Base-by-base conservation (phyloP, 1,140 invertebrate species). In the Brachionus manjavacas region DNA sequence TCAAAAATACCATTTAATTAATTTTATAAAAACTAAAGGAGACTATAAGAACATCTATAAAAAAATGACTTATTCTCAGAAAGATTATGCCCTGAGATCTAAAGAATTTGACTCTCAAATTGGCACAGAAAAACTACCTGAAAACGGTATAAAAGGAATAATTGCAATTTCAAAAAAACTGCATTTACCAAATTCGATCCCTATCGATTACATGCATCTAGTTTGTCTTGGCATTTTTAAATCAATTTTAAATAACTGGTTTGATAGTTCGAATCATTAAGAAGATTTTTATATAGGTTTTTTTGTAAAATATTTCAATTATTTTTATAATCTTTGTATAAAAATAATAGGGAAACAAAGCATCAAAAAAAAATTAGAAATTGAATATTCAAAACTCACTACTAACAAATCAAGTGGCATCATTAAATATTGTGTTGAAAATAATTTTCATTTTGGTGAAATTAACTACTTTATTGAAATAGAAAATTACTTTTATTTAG, bases 141-240 rank as follows among this genome's bases (percentile, higher is more conserved):
- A 39, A 39, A 35, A 72, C 31, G 35, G 68, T 16, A 35, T 72
- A 16, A 39, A 39, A 35, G 68, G 68, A 39, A 72, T 12, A 39
- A 20, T 41, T 16, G 6, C 7, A 72, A 72, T 72, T n/a, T 35
- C 68, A 1, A 39, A 72, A n/a, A 72, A 39, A 16, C n/a, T 39
- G n/a, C 12, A 3, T 35, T 35, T 72, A 39, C 68, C 68, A 23
- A 41, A 72, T 72, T 35, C 68, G 39, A 72, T 72, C 7, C 68
- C 68, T 12, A 72, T 72, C 12, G 68, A 72, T 72, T 72, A 72
- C 12, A 72, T 72, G 68, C 68, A 72, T 72, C 39, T 72, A 41
- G 68, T 72, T 72, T 72, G 68, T 72, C 20, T 72, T 31, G 68
- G 68, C n/a, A 72, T 72, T 35, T 72, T 72, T 41, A 72, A 72